Conservation (phyloP, 2,797 vertebrate genomes). For the Melanotaenia pygmaea region DNA sequence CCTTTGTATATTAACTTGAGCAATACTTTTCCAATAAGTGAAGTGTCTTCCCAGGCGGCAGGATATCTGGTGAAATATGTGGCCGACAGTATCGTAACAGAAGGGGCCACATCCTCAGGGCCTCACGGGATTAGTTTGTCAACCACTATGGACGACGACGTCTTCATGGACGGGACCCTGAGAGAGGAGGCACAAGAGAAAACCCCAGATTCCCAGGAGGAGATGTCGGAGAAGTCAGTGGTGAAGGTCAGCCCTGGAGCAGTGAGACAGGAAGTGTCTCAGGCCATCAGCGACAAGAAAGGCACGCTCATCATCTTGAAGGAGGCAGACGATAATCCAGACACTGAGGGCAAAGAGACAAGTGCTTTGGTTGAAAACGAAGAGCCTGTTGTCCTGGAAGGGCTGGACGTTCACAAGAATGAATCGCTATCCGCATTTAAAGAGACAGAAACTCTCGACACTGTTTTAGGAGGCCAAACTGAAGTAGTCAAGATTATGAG, state of each 20-base stretch:
- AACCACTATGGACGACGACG: conserved; percentile 82
- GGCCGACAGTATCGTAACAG: conserved; percentile 87
- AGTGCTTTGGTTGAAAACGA: conserved; percentile 24
- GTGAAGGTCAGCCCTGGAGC: conserved; percentile 77
- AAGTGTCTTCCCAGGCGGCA: conserved; percentile 89
- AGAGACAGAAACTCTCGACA: conserved; percentile 29
- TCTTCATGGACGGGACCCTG: conserved; percentile 83
- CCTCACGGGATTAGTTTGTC: conserved; percentile 74
- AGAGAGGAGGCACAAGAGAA: conserved; percentile 79
- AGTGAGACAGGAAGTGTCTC: conserved; percentile 85
- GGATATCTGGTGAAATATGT: conserved; percentile 83
- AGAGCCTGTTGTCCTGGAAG: conserved; percentile 12
- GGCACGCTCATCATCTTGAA: conserved; percentile 87
- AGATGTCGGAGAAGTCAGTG: conserved; percentile 69
- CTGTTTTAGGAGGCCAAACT: conserved; percentile 12
- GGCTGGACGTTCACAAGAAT: conserved; percentile 13
- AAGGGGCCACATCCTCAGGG: conserved; percentile 79
- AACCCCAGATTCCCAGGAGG: conserved; percentile 74
- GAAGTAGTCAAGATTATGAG: conserved; percentile 17
- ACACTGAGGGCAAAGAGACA: conserved; percentile 18
- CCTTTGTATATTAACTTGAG: conserved; percentile 55
- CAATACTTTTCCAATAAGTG: conserved; percentile 73
- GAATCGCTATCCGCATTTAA: conserved; percentile 15
- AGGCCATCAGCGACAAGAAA: conserved; percentile 82
- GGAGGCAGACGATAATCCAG: conserved; percentile 79